Evolutionary conservation across 2,113 vertebrate species (phyloP), one percentile per base, ranked within the genome.

Genomic region (Rynchops niger): DNA sequence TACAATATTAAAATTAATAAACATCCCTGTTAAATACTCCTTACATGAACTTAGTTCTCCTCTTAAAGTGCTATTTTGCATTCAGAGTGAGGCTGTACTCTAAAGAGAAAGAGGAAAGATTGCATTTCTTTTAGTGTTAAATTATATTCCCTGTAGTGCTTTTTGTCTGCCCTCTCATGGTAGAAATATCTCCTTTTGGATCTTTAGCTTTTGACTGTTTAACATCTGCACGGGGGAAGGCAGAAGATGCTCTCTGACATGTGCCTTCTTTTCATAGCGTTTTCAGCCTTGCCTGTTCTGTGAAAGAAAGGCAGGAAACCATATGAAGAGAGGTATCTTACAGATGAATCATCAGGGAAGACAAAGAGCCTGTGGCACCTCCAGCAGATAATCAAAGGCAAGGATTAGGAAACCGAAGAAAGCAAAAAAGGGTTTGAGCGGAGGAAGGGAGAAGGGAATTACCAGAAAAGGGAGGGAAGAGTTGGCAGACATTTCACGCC

Each of bases 401-500:
- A 29, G 22, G 38, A 88, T 32, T 87, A 72, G 71, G 53, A 94
- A 85, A 76, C 16, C 11, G 34, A 80, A 91, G 66, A 80, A 87
- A 93, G 49, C 27, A 19, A 53, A 56, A 87, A 76, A 2, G 2
- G 40, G 82, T 18, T 82, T 17, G 30, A 85, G 61, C 1, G 4
- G 50, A 87, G 56, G 27, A 87, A 90, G 14, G 16, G 78, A 72
- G 78, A 82, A 82, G 16, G 66, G 74, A 96, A 92, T 96, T 96
- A 70, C 82, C 59, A 92, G 82, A 83, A 96, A 80, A 90, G 85
- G 93, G 90, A 96, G 79, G 95, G 86, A 96, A 90, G 40, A 82
- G 20, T 23, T 94, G 95, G 92, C 90, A 88, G 88, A 86, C 59
- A 47, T 89, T 93, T 90, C 66, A 58, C 15, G 56, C 30, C 7